These are phyloP conservation scores for Galerucella calmariensis DNA, from an alignment of 2,888 invertebrate genomes.

Conservation along the genomic window DNA sequence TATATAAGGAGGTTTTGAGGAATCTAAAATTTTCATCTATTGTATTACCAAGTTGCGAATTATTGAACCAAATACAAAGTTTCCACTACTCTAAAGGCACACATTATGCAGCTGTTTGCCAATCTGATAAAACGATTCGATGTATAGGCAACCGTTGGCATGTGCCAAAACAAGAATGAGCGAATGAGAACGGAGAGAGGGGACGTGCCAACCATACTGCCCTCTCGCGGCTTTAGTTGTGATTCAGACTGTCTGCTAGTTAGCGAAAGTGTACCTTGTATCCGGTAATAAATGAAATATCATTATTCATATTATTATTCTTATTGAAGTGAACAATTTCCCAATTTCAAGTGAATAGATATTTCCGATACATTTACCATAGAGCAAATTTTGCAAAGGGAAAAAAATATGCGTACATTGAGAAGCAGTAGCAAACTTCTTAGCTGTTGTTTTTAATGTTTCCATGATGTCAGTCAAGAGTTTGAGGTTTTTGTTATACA, in stretches of 20 bases:
- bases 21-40: neutral
- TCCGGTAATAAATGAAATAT: too few relatives aligned
- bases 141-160: too few relatives aligned
- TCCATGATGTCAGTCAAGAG: conserved; percentile 13
- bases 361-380: conserved; percentile 8
- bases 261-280: too few relatives aligned
- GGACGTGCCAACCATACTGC: too few relatives aligned
- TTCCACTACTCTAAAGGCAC: neutral
- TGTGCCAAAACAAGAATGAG: too few relatives aligned
- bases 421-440: conserved; percentile 27
- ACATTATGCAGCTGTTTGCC: too few relatives aligned
- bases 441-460: conserved; percentile 23
- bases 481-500: neutral
- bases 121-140: too few relatives aligned
- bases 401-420: conserved; percentile 28
- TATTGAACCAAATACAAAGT: neutral
- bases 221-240: too few relatives aligned
- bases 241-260: too few relatives aligned
- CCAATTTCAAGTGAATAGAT: conserved; percentile 20
- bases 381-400: conserved; percentile 22
- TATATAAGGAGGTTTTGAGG: neutral
- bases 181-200: too few relatives aligned
- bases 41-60: neutral
- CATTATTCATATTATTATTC: too few relatives aligned
- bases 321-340: neutral